Conservation (phyloP, 2,888 invertebrate genomes). For the Conomelus anceps region DNA sequence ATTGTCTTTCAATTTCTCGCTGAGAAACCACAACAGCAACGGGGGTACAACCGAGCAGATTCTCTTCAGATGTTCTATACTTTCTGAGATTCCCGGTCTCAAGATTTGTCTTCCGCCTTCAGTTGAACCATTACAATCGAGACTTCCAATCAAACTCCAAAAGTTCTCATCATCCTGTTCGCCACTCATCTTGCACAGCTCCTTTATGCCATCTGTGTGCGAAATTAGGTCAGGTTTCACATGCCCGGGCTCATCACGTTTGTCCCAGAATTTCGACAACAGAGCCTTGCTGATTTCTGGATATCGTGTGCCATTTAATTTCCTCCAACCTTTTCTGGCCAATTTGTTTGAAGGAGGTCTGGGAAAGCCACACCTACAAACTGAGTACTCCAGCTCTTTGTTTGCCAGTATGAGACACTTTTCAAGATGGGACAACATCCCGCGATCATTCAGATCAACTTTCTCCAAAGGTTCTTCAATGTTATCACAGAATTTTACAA, state of each 20-base stretch:
- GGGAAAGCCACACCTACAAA: constrained; percentile 56
- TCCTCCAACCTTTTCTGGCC: constrained; percentile 29
- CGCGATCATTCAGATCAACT: constrained; percentile 43
- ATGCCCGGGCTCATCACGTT: constrained; percentile 14
- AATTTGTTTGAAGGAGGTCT: constrained; percentile 39
- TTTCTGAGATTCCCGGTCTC: neutral
- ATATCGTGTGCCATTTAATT: constrained; percentile 42
- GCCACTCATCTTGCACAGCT: neutral
- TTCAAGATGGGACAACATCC: constrained; percentile 48
- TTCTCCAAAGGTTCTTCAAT: constrained; percentile 40
- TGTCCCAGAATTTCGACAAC: constrained; percentile 39
- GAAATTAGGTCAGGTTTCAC: constrained; percentile 20
- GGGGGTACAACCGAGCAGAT: constrained; percentile 20
- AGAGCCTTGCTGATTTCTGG: constrained; percentile 52
- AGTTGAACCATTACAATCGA: neutral
- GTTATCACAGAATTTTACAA: constrained; percentile 38
- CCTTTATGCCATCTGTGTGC: neutral
- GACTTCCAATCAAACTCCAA: neutral
- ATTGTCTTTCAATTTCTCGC: constrained; percentile 14
- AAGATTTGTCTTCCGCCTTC: neutral
- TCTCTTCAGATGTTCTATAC: constrained; percentile 19
- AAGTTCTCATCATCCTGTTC: neutral
- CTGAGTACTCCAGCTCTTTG: constrained; percentile 42
- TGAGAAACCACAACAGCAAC: constrained; percentile 21
- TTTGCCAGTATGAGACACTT: constrained; percentile 54